Evolutionary conservation across 30 jellyfish, hydroid and myxozoan genomes (phyloP).

Genomic region (Cassiopea andromeda): DNA sequence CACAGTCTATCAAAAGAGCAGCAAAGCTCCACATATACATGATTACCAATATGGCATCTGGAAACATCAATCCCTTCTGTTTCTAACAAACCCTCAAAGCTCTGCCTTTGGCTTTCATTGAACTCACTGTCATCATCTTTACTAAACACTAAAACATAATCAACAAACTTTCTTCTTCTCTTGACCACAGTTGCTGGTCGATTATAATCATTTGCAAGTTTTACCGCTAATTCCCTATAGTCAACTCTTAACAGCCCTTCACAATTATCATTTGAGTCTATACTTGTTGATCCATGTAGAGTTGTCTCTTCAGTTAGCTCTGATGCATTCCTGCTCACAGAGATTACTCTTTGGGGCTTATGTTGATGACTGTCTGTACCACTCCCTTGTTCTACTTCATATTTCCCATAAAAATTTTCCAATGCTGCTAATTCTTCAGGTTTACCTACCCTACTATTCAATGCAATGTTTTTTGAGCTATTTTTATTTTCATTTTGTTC

Average conservation of each 20-base stretch:
- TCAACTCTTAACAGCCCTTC: neutral
- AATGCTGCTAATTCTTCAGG: neutral
- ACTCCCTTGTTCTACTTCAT: neutral
- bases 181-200: constrained; percentile 21
- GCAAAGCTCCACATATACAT: constrained; percentile 74
- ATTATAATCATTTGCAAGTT: constrained; percentile 53
- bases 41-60: constrained; percentile 54
- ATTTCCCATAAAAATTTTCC: neutral
- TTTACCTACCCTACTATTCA: neutral
- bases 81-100: constrained; percentile 53
- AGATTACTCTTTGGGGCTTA: neutral
- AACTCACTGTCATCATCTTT: constrained; percentile 49
- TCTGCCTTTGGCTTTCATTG: constrained; percentile 53
- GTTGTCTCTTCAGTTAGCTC: constrained; percentile 21
- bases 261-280: neutral
- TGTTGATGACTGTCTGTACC: neutral
- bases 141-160: constrained; percentile 77
- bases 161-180: constrained; percentile 56
- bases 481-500: neutral
- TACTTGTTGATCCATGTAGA: neutral
- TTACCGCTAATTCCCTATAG: constrained; percentile 61
- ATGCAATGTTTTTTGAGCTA: neutral
- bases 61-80: constrained; percentile 66
- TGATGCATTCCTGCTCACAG: neutral
- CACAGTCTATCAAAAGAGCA: constrained; percentile 91